phyloP scores from a whole-genome alignment of 1,140 invertebrate species.

The Spodoptera frugiperda region DNA sequence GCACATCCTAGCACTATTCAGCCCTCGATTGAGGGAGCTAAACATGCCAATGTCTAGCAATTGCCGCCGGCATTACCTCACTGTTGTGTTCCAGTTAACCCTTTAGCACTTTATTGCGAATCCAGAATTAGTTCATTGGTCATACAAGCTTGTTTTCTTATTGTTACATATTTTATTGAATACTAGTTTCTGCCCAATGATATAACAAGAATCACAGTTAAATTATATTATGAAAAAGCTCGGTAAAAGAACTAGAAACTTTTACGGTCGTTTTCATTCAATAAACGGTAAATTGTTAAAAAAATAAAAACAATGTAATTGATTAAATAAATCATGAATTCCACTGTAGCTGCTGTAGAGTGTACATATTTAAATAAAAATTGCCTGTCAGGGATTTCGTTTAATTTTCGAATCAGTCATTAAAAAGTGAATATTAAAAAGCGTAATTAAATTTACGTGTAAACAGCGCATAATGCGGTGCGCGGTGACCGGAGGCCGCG shows the following conservation, averaged over 20 bases:
- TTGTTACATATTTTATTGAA: too few species aligned
- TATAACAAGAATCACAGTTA: too few species aligned
- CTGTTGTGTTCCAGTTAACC: conserved; percentile 14
- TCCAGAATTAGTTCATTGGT: conserved; percentile 21
- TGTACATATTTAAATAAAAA: not conserved
- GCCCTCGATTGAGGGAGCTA: conserved; percentile 9
- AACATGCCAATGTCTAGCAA: conserved; percentile 34
- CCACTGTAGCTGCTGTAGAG: too few species aligned
- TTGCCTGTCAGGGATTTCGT: not conserved
- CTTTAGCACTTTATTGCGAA: conserved; percentile 15
- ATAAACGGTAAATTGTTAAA: too few species aligned
- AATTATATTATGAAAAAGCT: too few species aligned
- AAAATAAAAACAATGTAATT: too few species aligned
- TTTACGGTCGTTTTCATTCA: too few species aligned
- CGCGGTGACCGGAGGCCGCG: not conserved
- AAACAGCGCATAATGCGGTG: conserved; percentile 26
- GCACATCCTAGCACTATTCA: conserved; percentile 61
- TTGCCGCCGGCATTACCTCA: conserved; percentile 10
- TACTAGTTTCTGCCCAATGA: too few species aligned
- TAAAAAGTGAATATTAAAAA: conserved; percentile 33
- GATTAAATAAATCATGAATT: too few species aligned
- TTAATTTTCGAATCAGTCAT: not conserved
- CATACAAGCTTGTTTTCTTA: too few species aligned
- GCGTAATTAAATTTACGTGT: conserved; percentile 29
- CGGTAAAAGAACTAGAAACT: too few species aligned